phyloP scores from a whole-genome alignment of 2,113 vertebrate genomes.

The Scatophagus argus region DNA sequence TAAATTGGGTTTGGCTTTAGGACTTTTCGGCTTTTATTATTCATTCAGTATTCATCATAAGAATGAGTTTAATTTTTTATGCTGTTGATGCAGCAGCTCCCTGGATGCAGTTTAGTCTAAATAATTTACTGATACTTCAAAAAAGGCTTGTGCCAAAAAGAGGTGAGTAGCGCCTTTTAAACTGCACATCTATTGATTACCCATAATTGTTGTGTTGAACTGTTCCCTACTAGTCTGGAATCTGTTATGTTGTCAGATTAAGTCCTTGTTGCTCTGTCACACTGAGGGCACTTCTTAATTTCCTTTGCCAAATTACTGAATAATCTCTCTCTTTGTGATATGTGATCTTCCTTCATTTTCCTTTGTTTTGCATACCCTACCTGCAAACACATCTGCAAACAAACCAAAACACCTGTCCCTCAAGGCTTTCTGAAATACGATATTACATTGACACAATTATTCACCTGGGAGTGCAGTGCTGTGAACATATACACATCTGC shows the following conservation, averaged over 20 bases:
- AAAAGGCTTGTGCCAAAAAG: constrained; percentile 18
- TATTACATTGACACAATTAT: background rate
- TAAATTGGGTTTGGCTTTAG: constrained; percentile 47
- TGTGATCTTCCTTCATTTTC: background rate
- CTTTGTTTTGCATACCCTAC: background rate
- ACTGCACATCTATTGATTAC: constrained; percentile 38
- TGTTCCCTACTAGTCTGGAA: constrained; percentile 37
- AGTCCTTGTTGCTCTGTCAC: constrained; percentile 41
- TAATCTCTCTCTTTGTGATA: constrained; percentile 2
- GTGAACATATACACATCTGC: background rate
- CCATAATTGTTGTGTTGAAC: constrained; percentile 13
- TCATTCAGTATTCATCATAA: constrained; percentile 41
- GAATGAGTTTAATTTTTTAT: constrained; percentile 57
- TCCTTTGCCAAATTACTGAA: constrained; percentile 29
- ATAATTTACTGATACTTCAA: background rate
- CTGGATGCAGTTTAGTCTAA: constrained; percentile 43
- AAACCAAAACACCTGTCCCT: background rate
- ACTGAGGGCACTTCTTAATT: constrained; percentile 16
- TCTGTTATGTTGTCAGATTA: constrained; percentile 52
- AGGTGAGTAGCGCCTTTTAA: background rate
- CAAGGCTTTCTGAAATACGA: background rate
- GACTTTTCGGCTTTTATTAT: constrained; percentile 45
- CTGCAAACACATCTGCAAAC: background rate
- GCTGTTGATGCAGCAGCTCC: constrained; percentile 36
- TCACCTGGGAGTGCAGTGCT: background rate